Evolutionary conservation across 2,113 vertebrate species (phyloP).

Genomic region (Lophura nycthemera): DNA sequence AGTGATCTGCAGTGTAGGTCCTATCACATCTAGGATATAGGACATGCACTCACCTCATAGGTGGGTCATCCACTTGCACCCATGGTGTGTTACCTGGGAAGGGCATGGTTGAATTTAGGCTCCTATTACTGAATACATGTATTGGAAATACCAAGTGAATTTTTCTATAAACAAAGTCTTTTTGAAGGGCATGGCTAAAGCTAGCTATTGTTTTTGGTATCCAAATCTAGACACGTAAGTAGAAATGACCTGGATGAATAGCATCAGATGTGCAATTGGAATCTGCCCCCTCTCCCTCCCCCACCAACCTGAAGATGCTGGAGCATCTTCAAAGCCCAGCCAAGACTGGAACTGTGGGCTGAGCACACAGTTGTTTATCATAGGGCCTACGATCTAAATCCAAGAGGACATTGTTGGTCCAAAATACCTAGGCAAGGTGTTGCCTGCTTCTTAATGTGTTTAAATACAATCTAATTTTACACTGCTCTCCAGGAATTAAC

Average conservation of each 20-base stretch:
- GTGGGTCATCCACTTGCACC: background rate
- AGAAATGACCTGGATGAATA: background rate
- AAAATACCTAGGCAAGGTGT: background rate
- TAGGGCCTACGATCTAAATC: background rate
- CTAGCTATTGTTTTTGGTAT: background rate
- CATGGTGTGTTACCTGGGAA: background rate
- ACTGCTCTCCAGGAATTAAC: background rate
- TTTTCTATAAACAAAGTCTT: background rate
- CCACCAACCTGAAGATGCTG: background rate
- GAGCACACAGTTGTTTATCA: background rate
- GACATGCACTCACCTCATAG: background rate
- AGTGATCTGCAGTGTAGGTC: background rate
- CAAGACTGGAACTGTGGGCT: background rate
- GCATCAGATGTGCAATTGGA: background rate
- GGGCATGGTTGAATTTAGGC: background rate
- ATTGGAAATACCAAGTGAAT: background rate
- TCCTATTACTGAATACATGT: background rate
- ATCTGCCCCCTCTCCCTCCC: background rate
- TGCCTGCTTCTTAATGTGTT: background rate
- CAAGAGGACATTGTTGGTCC: background rate
- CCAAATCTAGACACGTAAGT: background rate
- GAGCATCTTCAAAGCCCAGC: background rate
- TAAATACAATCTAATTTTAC: background rate
- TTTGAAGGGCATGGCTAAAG: background rate
- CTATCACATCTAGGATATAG: background rate